A percentile compares a stretch with the other conserved stretches of the same genome.
phyloP scores from a whole-genome alignment of 2,888 invertebrate genomes.

The Rotaria socialis region DNA sequence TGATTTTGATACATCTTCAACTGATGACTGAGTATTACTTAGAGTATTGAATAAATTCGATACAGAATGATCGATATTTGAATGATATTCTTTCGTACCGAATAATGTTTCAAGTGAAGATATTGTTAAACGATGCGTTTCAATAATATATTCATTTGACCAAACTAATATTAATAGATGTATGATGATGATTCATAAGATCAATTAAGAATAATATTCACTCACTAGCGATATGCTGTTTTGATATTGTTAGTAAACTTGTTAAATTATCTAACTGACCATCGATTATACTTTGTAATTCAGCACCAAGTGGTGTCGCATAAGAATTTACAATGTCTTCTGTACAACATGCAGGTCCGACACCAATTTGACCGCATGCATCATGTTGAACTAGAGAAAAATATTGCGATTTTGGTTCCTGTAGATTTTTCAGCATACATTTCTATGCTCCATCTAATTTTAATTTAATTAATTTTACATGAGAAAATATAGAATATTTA shows the following conservation, averaged over 20 bases:
- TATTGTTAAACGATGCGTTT: slow-evolving; percentile 2
- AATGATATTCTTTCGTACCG: slow-evolving; percentile 9
- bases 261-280: background rate
- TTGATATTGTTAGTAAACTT: background rate
- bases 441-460: background rate
- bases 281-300: background rate
- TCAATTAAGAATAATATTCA: background rate
- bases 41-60: background rate
- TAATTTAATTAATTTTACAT: background rate
- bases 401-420: too few relatives aligned
- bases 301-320: background rate
- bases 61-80: background rate
- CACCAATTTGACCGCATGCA: background rate
- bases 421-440: background rate
- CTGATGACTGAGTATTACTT: background rate
- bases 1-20: background rate
- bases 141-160: background rate
- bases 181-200: background rate
- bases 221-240: background rate
- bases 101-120: slow-evolving; percentile 16
- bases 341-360: slow-evolving; percentile 9
- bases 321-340: background rate
- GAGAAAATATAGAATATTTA: background rate
- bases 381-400: background rate
- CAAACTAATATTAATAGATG: background rate